Evolutionary conservation across 2,113 vertebrate species (phyloP).

Genomic region (Corydoras maculifer): DNA sequence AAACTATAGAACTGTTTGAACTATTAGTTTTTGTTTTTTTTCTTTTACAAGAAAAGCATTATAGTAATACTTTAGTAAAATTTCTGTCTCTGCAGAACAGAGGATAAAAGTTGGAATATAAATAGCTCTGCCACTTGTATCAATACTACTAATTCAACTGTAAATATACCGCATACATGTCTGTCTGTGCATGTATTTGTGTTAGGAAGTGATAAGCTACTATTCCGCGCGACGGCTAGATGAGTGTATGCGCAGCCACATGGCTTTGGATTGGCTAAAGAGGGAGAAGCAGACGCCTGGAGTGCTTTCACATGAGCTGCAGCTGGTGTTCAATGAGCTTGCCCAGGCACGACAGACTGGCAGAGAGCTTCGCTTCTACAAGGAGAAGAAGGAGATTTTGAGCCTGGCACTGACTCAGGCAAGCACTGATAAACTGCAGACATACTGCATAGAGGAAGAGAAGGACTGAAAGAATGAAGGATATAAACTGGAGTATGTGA

Average conservation of each 20-base stretch:
- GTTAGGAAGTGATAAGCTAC: constrained; percentile 73
- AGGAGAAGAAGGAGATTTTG: constrained; percentile 75
- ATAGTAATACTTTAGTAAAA: no score
- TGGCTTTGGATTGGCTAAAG: constrained; percentile 75
- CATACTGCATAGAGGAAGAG: constrained; percentile 18
- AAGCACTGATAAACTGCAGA: constrained; percentile 43
- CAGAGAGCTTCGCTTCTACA: constrained; percentile 72
- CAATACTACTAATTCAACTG: background rate
- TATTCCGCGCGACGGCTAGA: constrained; percentile 71
- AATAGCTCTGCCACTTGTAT: no score
- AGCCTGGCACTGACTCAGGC: constrained; percentile 68
- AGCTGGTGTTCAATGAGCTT: constrained; percentile 63
- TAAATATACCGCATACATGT: background rate
- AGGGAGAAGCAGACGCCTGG: constrained; percentile 64
- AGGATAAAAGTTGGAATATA: no score
- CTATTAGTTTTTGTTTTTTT: no score
- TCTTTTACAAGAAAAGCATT: no score
- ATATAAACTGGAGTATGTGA: constrained; percentile 12
- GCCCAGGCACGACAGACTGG: constrained; percentile 67
- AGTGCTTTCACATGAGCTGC: constrained; percentile 68
- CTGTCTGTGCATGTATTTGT: constrained; percentile 7
- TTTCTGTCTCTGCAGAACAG: no score
- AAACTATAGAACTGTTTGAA: no score
- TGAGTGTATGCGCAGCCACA: constrained; percentile 71
- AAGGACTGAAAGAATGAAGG: constrained; percentile 26